phyloP scores from a whole-genome alignment of 2,888 invertebrate species.

The Pocota personata region DNA sequence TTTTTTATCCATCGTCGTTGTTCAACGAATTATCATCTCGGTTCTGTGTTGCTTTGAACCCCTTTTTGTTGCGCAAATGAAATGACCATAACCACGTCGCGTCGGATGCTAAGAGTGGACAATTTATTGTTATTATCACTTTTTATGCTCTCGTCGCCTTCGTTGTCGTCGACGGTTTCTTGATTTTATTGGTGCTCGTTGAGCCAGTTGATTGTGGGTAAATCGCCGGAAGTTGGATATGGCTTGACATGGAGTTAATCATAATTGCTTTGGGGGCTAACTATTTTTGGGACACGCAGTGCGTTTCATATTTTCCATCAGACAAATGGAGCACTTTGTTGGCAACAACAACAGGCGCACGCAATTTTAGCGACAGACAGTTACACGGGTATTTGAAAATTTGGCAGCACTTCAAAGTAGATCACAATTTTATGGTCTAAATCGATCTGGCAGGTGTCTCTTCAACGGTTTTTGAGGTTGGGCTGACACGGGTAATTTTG shows the following conservation, averaged over 20 bases:
- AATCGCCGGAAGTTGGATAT: conserved; percentile 53
- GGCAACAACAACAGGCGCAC: background rate
- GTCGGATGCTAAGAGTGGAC: conserved; percentile 62
- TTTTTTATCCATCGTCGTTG: conserved; percentile 15
- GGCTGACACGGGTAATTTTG: conserved; percentile 32
- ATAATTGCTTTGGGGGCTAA: conserved; percentile 38
- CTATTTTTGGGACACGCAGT: conserved; percentile 15
- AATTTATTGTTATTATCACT: conserved; percentile 67
- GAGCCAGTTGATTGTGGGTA: conserved; percentile 36
- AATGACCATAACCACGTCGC: conserved; percentile 58
- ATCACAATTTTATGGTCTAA: conserved; percentile 53
- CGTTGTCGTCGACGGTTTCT: conserved; percentile 11
- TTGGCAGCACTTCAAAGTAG: conserved; percentile 68
- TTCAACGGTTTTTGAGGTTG: conserved; percentile 39
- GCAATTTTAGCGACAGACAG: background rate
- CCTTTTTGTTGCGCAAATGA: conserved; percentile 49
- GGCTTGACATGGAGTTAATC: conserved; percentile 35
- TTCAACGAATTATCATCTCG: conserved; percentile 40
- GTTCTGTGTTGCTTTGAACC: conserved; percentile 21
- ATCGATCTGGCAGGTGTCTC: conserved; percentile 58
- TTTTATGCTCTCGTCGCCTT: background rate
- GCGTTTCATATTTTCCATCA: background rate
- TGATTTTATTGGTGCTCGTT: conserved; percentile 35
- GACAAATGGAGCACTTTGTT: conserved; percentile 31
- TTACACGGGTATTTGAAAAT: conserved; percentile 24